phyloP scores from a whole-genome alignment of 2,797 vertebrate genomes.

The Pristis pectinata region DNA sequence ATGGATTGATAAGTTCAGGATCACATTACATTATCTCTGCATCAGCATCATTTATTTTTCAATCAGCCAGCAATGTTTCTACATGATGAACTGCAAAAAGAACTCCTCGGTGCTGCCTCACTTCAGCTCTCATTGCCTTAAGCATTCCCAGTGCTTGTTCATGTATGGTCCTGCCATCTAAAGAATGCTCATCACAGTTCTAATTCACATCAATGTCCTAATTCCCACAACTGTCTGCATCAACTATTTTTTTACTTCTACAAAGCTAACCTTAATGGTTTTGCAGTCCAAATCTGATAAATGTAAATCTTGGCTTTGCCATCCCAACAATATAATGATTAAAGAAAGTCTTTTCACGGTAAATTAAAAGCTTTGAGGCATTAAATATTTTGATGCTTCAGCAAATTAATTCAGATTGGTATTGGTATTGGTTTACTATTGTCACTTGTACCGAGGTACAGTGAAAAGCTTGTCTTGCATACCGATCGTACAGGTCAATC shows the following conservation, averaged over 20 bases:
- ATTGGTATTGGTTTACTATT: no score
- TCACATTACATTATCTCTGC: background rate
- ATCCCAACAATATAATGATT: background rate
- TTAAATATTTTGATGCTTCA: background rate
- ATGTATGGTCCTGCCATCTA: background rate
- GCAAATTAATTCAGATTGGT: background rate
- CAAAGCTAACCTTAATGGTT: background rate
- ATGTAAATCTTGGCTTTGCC: background rate
- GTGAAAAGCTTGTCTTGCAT: no score
- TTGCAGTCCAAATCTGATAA: background rate
- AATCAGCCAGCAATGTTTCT: background rate
- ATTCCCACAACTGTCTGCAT: background rate
- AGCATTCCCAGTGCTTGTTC: no score
- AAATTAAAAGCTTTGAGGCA: background rate
- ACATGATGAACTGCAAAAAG: background rate
- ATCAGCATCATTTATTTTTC: background rate
- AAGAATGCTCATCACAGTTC: no score
- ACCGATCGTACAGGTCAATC: no score
- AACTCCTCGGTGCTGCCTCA: background rate
- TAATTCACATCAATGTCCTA: background rate
- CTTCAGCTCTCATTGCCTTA: background rate
- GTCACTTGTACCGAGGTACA: no score
- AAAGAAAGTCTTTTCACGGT: background rate
- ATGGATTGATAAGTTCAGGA: background rate
- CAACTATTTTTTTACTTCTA: background rate